Conservation (phyloP, 1,140 invertebrate species). For the Conopomorpha cramerella region DNA sequence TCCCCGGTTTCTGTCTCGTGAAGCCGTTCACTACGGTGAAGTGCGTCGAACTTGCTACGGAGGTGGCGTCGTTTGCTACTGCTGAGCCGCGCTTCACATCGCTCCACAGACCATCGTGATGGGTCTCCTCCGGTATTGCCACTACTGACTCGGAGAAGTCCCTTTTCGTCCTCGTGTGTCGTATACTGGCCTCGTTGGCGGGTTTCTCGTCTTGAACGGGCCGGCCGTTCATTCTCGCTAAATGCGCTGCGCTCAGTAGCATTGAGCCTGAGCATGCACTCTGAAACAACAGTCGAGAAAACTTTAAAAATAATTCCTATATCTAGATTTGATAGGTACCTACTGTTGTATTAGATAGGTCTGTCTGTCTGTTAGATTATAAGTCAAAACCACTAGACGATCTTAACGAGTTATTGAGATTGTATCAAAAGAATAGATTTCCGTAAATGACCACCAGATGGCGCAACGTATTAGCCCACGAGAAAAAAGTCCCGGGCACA, state of each 20-base stretch:
- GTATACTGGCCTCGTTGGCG: conserved; percentile 20
- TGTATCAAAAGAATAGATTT: no score
- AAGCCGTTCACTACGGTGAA: conserved; percentile 84
- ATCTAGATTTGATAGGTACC: no score
- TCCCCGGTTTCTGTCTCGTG: conserved; percentile 61
- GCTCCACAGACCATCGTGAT: conserved; percentile 44
- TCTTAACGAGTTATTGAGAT: no score
- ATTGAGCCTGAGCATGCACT: conserved; percentile 78
- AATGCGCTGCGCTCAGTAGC: conserved; percentile 76
- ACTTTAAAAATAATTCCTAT: no score
- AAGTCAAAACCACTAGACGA: no score
- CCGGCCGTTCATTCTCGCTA: conserved; percentile 67
- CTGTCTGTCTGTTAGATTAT: no score
- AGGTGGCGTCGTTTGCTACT: conserved; percentile 65
- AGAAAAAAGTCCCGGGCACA: no score
- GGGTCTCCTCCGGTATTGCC: conserved; percentile 38
- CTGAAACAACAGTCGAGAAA: conserved; percentile 55
- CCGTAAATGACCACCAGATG: no score
- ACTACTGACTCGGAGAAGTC: conserved; percentile 24
- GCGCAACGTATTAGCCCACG: no score
- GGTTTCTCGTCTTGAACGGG: conserved; percentile 30
- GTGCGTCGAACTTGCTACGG: conserved; percentile 82
- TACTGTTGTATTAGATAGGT: no score
- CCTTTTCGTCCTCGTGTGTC: conserved; percentile 17
- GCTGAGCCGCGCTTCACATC: conserved; percentile 46